These are phyloP conservation scores for Sarcophaga peregrina DNA, from an alignment of 1,140 invertebrate species.

Conservation along the genomic window DNA sequence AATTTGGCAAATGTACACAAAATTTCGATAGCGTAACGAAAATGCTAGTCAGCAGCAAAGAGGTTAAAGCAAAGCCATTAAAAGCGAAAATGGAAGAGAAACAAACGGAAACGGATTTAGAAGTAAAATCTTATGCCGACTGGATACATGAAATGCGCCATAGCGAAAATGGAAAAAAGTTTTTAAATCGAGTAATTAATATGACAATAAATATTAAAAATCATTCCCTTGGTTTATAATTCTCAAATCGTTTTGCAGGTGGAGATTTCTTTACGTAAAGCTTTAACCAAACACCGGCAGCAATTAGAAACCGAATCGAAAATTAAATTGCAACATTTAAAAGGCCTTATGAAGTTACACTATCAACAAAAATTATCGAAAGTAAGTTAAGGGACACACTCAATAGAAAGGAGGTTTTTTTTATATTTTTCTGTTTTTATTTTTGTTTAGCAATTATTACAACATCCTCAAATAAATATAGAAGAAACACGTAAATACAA, in stretches of 20 bases:
- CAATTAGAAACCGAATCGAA: conserved; percentile 51
- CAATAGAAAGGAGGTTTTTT: not conserved
- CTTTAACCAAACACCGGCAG: conserved; percentile 55
- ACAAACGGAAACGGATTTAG: conserved; percentile 22
- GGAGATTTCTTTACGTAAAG: conserved; percentile 58
- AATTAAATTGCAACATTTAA: conserved; percentile 55
- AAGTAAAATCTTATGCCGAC: conserved; percentile 51
- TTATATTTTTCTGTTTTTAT: not conserved
- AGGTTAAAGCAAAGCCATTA: conserved; percentile 32
- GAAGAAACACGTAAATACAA: conserved; percentile 50
- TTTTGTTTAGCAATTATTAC: not conserved
- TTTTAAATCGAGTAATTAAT: conserved; percentile 54
- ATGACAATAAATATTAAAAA: not conserved
- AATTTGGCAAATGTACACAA: conserved; percentile 46
- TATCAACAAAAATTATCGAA: conserved; percentile 52
- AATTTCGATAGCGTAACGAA: conserved; percentile 43
- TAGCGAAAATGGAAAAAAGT: conserved; percentile 54
- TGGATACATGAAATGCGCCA: conserved; percentile 62
- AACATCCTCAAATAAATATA: conserved; percentile 4
- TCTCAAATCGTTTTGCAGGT: conserved; percentile 23
- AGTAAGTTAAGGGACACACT: conserved; percentile 49
- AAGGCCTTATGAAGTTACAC: conserved; percentile 49
- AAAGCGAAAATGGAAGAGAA: conserved; percentile 37
- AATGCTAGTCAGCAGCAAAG: conserved; percentile 10
- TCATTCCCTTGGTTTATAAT: not conserved